Evolutionary conservation across 2,113 vertebrate species (phyloP).

Genomic region (Corydoras maculifer): DNA sequence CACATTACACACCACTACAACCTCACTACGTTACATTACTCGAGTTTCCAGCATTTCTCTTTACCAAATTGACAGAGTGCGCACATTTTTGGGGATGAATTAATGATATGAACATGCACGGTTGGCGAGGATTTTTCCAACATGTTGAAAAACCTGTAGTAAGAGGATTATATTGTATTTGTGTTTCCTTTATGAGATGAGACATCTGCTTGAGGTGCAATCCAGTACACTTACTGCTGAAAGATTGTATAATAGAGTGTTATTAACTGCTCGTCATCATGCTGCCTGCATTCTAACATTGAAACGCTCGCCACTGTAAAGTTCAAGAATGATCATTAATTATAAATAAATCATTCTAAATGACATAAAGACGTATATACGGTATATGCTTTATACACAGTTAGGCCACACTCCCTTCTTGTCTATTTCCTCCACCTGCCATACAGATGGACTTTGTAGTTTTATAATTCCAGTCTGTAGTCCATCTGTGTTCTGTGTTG

Average conservation of each 20-base stretch:
- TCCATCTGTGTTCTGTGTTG: too few species aligned
- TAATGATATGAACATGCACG: slow-evolving; percentile 12
- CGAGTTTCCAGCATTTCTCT: background rate
- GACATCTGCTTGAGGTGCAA: slow-evolving; percentile 22
- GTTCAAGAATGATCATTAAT: too few species aligned
- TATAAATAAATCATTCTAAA: too few species aligned
- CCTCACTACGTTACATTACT: slow-evolving; percentile 8
- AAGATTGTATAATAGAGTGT: slow-evolving; percentile 15
- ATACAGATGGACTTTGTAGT: too few species aligned
- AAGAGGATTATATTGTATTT: slow-evolving; percentile 27
- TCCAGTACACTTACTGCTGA: background rate
- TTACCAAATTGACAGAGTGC: background rate
- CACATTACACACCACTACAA: slow-evolving; percentile 23
- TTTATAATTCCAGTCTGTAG: too few species aligned
- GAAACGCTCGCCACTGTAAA: too few species aligned
- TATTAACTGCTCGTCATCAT: background rate
- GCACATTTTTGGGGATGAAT: slow-evolving; percentile 6
- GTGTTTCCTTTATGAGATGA: slow-evolving; percentile 21
- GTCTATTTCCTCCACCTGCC: too few species aligned
- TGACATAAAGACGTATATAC: too few species aligned
- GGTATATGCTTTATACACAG: too few species aligned
- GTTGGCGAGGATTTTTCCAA: slow-evolving; percentile 12
- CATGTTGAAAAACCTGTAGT: slow-evolving; percentile 27
- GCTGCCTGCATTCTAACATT: background rate
- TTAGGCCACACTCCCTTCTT: too few species aligned